These are phyloP conservation scores for Loriculus beryllinus DNA, from an alignment of 2,797 vertebrate species.

Conservation along the genomic window DNA sequence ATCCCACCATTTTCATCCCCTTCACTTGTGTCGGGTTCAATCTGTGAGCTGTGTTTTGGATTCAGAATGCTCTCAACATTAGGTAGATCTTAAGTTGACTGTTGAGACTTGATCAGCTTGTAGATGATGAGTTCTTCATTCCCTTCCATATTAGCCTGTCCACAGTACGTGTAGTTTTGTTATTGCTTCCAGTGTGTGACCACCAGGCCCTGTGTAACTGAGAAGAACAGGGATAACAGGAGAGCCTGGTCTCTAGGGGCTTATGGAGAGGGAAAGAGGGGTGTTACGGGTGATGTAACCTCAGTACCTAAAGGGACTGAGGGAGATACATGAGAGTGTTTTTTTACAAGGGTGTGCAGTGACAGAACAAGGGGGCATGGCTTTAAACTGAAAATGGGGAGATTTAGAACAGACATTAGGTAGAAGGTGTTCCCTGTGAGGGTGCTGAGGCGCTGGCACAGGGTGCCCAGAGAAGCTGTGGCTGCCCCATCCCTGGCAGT, in stretches of 20 bases:
- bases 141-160: rapidly evolving
- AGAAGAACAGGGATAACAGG: rapidly evolving
- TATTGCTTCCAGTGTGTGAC: not conserved
- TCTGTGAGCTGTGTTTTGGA: not conserved
- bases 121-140: not conserved
- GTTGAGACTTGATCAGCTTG: not conserved
- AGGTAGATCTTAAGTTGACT: not conserved
- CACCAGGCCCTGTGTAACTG: rapidly evolving
- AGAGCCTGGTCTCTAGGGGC: not conserved
- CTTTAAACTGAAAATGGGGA: not conserved
- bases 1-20: not conserved
- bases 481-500: not conserved
- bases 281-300: not conserved
- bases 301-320: not conserved
- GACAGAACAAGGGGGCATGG: not conserved
- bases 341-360: not conserved
- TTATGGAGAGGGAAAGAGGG: rapidly evolving
- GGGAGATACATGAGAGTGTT: not conserved
- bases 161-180: rapidly evolving
- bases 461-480: too few relatives aligned
- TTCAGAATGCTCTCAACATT: not conserved
- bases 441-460: too few relatives aligned
- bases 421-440: not conserved
- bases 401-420: not conserved
- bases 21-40: rapidly evolving